Evolutionary conservation across 2,888 invertebrate species (phyloP), one percentile per base, ranked within the genome.

Genomic region (Limnephilus auricula): DNA sequence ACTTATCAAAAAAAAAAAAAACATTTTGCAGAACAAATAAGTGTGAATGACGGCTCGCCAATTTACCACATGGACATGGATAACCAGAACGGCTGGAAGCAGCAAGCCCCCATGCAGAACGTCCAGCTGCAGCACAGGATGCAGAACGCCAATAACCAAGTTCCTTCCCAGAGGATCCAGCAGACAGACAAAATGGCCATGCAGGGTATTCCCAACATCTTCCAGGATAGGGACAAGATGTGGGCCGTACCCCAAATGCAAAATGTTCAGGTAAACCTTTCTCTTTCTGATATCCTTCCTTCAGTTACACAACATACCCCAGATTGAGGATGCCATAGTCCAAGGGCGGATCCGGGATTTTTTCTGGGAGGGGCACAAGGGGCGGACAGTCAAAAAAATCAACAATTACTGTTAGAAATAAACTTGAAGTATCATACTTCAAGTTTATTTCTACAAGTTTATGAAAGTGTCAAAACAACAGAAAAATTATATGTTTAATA

Each of bases 221-320:
- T 91, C 86, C 93, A 92, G 50, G 92, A 93, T 83, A 91, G 93
- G 80, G 92, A 93, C 45, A 93, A 93, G 90, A 93, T 93, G 93
- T 93, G 93, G 93, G 92, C 93, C 15, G 93, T 93, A 65, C 93
- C 93, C 2, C 93, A 93, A 85, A 82, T 92, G 45, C 92, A 89
- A 90, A 93, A 91, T 89, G 40, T 82, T 34, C 93, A 92, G 91
- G 93, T 93, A 91, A 91, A 15, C 79, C 13, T 79, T 12, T 31
- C 18, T 50, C 18, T 18, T 50, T 82, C 15, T 15, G 32, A 79
- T 90, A 80, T 31, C 12, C 15, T 34, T 84, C 5, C 32, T 31
- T 32, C 50, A 5, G 50, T 18, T 4, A 18, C 18, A 18, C 50
- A 50, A 50, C 4, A 50, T 15, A 50, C 18, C 50, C 50, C 50